Base-by-base conservation (phyloP, 2,113 vertebrate genomes). In the Lipophrys pholis region DNA sequence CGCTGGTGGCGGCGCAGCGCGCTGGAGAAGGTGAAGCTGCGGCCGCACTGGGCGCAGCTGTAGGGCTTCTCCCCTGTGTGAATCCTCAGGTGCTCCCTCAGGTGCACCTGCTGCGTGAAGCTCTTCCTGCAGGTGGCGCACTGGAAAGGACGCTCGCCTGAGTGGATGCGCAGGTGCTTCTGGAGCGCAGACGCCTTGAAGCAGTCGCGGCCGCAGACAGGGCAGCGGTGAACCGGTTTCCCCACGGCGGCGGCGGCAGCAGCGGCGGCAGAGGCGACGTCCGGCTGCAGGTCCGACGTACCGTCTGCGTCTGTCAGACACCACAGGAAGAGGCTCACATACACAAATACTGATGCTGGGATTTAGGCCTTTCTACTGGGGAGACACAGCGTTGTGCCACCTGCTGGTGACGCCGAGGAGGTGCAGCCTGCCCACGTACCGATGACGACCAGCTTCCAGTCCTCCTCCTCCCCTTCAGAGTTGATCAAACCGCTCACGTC, bases 101-200 rank as follows among this genome's bases (percentile, higher is more conserved):
- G 57, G 82, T 90, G 88, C 2, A 78, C 82, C 6, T 81, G 88
- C 69, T 90, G 88, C 8, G 73, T 63, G 82, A 90, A 90, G 82
- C 80, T 84, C 77, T 85, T 86, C 15, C 43, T 68, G 69, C 88
- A 90, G 80, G 80, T 77, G 75, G 80, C 51, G 38, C 88, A 90
- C 65, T 80, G 80, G 42, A 78, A 90, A 0, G 88, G 88, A 2
- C 86, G 84, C 63, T 90, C 88, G 0, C 88, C 88, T 0, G 88
- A 90, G 82, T 90, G 88, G 52, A 87, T 79, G 63, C 88, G 51
- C 62, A 90, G 80, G 78, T 90, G 88, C 2, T 88, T 90, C 80
- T 87, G 68, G 72, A 90, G 86, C 30, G 86, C 80, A 0, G 88
- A 90, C 0, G 84, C 72, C 35, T 90, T 90, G 71, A 73, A 88